Evolutionary conservation across 2,113 vertebrate genomes (phyloP).

Genomic region (Daubentonia madagascariensis): DNA sequence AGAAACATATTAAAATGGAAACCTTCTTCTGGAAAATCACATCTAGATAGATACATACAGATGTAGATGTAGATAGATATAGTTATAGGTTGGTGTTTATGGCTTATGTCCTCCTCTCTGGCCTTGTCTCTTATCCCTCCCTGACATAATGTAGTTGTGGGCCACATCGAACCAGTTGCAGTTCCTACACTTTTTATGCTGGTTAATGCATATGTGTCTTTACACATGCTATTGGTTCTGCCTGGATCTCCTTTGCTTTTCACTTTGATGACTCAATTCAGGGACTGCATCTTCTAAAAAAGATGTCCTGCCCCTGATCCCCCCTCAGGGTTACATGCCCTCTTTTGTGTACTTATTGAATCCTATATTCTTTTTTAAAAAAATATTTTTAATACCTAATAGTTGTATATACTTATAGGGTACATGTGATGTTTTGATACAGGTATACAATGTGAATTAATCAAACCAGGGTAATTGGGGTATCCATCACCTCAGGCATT

Average conservation of each 20-base stretch:
- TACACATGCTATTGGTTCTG: background rate
- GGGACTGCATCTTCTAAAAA: background rate
- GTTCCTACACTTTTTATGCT: background rate
- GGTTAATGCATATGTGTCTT: background rate
- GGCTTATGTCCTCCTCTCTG: background rate
- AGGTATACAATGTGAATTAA: no score
- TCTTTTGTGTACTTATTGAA: background rate
- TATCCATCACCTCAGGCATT: no score
- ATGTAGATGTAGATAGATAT: background rate
- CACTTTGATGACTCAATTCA: background rate
- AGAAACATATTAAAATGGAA: background rate
- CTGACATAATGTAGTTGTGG: background rate
- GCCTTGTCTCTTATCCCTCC: background rate
- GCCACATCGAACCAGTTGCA: background rate
- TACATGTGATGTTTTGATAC: no score
- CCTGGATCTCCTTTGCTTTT: background rate
- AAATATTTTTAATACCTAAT: no score
- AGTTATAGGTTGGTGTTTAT: background rate
- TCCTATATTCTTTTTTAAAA: background rate
- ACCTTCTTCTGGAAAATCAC: background rate
- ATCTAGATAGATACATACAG: no score
- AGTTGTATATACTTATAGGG: no score
- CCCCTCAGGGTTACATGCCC: background rate
- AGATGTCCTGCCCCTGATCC: background rate
- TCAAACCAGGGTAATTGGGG: no score